These are phyloP conservation scores for Grammatotria lemairii DNA, from an alignment of 2,113 vertebrate genomes.

Conservation along the genomic window DNA sequence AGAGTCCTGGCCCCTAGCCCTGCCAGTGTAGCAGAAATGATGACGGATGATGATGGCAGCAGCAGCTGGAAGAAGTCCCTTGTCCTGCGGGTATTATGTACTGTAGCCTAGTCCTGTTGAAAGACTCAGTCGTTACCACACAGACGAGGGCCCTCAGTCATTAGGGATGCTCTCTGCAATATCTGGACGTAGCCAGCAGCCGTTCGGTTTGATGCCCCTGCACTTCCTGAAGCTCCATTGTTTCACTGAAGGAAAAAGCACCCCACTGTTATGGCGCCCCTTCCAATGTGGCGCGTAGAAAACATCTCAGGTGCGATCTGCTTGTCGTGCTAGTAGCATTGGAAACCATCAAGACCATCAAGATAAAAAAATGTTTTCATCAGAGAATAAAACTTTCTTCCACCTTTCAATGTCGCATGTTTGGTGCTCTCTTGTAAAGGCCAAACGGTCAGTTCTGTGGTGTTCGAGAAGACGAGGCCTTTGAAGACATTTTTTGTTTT, in stretches of 20 bases:
- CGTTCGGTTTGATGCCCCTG: not conserved
- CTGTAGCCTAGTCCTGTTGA: not conserved
- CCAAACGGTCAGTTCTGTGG: not conserved
- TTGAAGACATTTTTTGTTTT: not conserved
- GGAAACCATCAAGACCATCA: not conserved
- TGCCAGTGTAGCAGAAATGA: too few relatives aligned
- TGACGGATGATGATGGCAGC: too few relatives aligned
- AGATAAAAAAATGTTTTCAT: not conserved
- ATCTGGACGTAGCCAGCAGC: not conserved
- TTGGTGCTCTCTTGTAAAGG: not conserved
- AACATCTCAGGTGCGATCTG: not conserved
- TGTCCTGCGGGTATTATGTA: not conserved
- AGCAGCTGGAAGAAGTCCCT: not conserved
- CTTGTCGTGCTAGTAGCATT: not conserved
- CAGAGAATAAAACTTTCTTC: not conserved
- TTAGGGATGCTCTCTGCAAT: not conserved
- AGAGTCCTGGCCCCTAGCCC: too few relatives aligned
- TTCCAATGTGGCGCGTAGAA: fast-evolving
- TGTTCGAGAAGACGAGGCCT: not conserved
- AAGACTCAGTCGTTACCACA: not conserved
- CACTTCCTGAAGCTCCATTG: not conserved
- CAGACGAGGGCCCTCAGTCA: not conserved
- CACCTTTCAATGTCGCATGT: not conserved
- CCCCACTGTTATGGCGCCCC: not conserved
- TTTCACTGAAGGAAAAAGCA: not conserved